Base-by-base conservation (phyloP, 2,113 vertebrate species). In the Leuciscus idus region DNA sequence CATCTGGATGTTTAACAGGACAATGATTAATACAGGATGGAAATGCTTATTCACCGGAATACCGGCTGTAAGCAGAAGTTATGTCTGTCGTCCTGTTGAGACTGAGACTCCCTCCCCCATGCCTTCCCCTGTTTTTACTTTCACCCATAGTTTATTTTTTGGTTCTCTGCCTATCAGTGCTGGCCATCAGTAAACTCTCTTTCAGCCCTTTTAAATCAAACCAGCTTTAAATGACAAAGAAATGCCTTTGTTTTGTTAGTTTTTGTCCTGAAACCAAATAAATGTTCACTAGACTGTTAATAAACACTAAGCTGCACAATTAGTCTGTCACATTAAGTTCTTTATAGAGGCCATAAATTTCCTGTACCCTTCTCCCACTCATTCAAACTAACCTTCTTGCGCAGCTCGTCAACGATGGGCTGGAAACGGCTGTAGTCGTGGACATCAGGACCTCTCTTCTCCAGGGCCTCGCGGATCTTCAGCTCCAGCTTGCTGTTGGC, bases 371-470 rank as follows among this genome's bases (percentile, higher is more conserved):
- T 28, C 30, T 52, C 57, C 15, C 15, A n/a, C 10, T 33, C 83
- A 82, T 50, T 64, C 23, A 30, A 26, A 19, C 94, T 94, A 87
- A 95, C 95, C 95, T 95, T 95, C 90, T 83, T 95, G 83, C 94
- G 93, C 86, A 95, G 92, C 88, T 94, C 95, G 0, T 95, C 92
- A 81, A 95, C 89, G 89, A 94, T 91, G 79, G 36, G 86, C 85
- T 95, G 92, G 89, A 94, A 95, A 87, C 93, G 95, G 93, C 95
- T 95, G 92, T 95, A 95, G 92, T 95, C 95, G 78, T 91, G 92
- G 82, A 94, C 92, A 88, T 95, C 94, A 0, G 95, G 94, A 36
- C 94, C 95, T 4, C 91, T 94, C 91, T 95, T 95, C 90, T 92
- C 94, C 91, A 95, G 84, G 86, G 92, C 94, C 90, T 95, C 94